These are phyloP conservation scores for Eupithecia inturbata DNA, from an alignment of 2,888 invertebrate genomes.

Conservation along the genomic window DNA sequence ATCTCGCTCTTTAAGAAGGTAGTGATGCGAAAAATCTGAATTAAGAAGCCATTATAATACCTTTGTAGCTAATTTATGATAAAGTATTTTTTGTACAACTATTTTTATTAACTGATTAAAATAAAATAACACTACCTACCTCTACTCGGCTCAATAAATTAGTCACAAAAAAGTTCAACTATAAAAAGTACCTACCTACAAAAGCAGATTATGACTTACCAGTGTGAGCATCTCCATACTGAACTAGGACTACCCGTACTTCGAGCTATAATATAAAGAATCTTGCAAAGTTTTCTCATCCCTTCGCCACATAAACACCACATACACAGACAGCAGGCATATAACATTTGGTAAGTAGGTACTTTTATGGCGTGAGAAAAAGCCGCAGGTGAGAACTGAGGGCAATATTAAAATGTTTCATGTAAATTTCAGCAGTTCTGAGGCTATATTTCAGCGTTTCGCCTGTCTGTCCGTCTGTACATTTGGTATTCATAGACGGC, in stretches of 20 bases:
- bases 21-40: constrained; percentile 48
- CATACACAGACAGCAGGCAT: constrained; percentile 60
- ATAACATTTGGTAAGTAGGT: constrained; percentile 57
- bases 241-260: background rate
- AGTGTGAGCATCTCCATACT: background rate
- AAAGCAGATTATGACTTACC: background rate
- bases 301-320: constrained; percentile 44
- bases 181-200: background rate
- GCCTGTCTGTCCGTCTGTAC: constrained; percentile 73
- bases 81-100: background rate
- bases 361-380: constrained; percentile 79
- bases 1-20: constrained; percentile 49
- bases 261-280: background rate
- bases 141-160: background rate
- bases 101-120: background rate
- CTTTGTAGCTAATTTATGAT: background rate
- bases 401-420: constrained; percentile 83
- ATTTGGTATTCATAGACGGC: constrained; percentile 79
- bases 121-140: background rate
- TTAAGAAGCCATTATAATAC: constrained; percentile 14
- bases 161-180: background rate
- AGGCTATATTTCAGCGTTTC: constrained; percentile 72
- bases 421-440: constrained; percentile 79
- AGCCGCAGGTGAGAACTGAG: constrained; percentile 72
- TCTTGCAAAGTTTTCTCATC: constrained; percentile 22